These are phyloP conservation scores for Haliaeetus leucogaster DNA, from an alignment of 2,113 vertebrate genomes.

Conservation along the genomic window DNA sequence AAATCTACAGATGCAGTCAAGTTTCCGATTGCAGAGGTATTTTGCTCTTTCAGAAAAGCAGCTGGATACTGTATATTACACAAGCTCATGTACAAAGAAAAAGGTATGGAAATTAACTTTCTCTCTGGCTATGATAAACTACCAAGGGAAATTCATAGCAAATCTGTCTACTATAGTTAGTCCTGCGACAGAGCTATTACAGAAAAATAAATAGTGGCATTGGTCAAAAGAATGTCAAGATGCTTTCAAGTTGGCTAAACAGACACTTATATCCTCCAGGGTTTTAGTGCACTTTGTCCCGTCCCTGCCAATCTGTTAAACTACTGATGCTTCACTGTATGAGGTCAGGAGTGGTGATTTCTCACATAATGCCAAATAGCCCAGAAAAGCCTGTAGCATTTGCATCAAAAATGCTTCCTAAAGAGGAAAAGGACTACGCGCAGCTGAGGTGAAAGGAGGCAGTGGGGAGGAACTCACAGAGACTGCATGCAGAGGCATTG, in stretches of 20 bases:
- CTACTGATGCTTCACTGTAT: conserved; percentile 42
- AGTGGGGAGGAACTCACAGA: neutral
- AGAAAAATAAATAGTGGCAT: conserved; percentile 62
- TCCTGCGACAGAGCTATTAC: conserved; percentile 34
- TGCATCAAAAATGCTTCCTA: conserved; percentile 15
- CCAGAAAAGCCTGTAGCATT: conserved; percentile 51
- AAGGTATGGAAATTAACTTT: conserved; percentile 56
- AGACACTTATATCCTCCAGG: conserved; percentile 46
- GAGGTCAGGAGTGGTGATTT: conserved; percentile 54
- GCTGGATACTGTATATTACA: neutral
- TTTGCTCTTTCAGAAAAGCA: conserved; percentile 16
- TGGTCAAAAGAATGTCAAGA: conserved; percentile 64
- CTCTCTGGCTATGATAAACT: conserved; percentile 49
- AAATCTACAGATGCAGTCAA: neutral
- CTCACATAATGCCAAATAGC: conserved; percentile 52
- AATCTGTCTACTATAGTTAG: conserved; percentile 39
- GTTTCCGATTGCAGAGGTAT: neutral
- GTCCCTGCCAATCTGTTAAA: conserved; percentile 54
- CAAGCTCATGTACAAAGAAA: conserved; percentile 11
- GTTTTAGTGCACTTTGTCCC: conserved; percentile 28
- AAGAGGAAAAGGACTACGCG: neutral
- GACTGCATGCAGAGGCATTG: neutral
- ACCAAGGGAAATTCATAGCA: conserved; percentile 42
- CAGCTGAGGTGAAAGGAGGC: neutral
- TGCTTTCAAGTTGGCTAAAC: conserved; percentile 51